phyloP scores from a whole-genome alignment of 1,140 invertebrate genomes.

The Bombus ignitus region DNA sequence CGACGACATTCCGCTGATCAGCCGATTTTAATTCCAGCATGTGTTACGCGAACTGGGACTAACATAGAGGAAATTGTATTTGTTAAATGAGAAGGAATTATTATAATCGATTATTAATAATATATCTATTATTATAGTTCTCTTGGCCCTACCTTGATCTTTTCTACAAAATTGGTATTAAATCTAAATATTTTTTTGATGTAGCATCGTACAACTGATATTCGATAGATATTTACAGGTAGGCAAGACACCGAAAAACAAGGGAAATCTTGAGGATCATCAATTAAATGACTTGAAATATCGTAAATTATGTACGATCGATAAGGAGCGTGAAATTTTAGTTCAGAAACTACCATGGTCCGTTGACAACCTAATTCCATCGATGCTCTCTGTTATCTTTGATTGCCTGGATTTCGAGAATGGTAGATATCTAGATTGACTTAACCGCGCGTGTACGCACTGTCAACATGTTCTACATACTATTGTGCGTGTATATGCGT shows the following conservation, averaged over 20 bases:
- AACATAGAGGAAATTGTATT: not conserved
- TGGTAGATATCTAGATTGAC: constrained; percentile 54
- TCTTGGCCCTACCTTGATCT: not conserved
- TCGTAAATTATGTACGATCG: not conserved
- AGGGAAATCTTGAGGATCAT: not conserved
- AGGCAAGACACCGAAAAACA: not conserved
- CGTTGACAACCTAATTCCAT: constrained; percentile 41
- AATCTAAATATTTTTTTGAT: too few species aligned
- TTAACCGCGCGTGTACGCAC: constrained; percentile 52
- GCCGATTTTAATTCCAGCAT: not conserved
- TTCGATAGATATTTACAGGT: not conserved
- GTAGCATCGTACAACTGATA: too few species aligned
- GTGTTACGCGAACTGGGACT: not conserved
- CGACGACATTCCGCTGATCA: not conserved
- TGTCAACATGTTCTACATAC: constrained; percentile 51
- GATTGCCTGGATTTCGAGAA: constrained; percentile 50
- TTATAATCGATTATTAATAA: too few species aligned
- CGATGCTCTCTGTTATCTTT: constrained; percentile 40
- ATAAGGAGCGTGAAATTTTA: constrained; percentile 24
- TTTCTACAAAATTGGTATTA: too few species aligned
- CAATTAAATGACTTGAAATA: not conserved
- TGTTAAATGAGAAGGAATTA: not conserved
- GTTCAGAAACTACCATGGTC: not conserved
- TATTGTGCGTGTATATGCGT: constrained; percentile 34
- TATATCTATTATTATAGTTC: not conserved